Base-by-base conservation (phyloP, 1,140 invertebrate genomes). In the Helicoverpa armigera region DNA sequence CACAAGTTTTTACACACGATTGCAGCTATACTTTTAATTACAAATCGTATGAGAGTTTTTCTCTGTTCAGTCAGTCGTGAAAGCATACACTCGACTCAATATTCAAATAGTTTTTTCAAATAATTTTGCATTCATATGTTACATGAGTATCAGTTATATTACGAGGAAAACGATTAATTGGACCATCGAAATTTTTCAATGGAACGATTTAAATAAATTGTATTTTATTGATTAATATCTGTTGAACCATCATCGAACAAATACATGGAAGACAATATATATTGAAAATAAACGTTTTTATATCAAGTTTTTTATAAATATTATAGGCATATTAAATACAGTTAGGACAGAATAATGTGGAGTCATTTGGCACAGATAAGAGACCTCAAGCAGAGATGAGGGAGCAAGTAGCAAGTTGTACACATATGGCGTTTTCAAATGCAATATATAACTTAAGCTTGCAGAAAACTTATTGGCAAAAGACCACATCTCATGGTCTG, bases 211-310 rank as follows among this genome's bases (percentile, higher is more conserved):
- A 14, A 63, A 63, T 13, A 63, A 13, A 29, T 18, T 7, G 58
- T 61, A 31, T 29, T 11, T 14, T 58, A 58, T 58, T 43, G 4
- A 31, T 63, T 12, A 3, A 53, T 43, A 50, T 18, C 67, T 23
- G 67, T 53, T 10, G 31, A 31, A 54, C 13, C 16, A 16, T 72
- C 67, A n/a, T 70, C 23, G 31, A 72, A 54, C 23, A 54, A 53
- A 72, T n/a, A 29, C 11, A 18, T 72, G 69, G 69, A 72, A 72
- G 69, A 72, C 69, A 54, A 53, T 53, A 51, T 23, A 72, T 69
- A 69, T 48, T 31, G 50, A 23, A 53, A 72, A 72, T 54, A 1
- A 53, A 72, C 23, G 53, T 14, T 53, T 48, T 69, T 50, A 1
- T 50, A 50, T 14, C 16, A 31, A n/a, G 31, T 56, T 43, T 43